Conservation (phyloP, 2,113 vertebrate species). For the Prietella phreatophila region DNA sequence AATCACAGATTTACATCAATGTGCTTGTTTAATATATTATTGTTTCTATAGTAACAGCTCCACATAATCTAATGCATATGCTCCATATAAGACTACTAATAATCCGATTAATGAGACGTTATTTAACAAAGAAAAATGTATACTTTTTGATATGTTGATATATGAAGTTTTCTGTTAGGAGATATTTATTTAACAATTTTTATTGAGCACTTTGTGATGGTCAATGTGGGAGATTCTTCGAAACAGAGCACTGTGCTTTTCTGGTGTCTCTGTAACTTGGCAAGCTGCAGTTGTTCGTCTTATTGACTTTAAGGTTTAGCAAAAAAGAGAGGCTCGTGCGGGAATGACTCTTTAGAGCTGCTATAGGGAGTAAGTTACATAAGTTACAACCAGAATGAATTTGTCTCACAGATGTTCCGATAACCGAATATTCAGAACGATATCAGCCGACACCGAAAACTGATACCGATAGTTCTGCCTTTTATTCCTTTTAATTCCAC, state of each 20-base stretch:
- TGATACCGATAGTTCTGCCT: no score
- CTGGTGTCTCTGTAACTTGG: not conserved
- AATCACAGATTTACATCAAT: not conserved
- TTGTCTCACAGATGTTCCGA: not conserved
- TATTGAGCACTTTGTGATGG: not conserved
- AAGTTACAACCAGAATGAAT: not conserved
- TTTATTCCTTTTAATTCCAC: no score
- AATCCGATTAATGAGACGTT: not conserved
- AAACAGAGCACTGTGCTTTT: not conserved
- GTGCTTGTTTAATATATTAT: not conserved
- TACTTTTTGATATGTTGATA: not conserved
- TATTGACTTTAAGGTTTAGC: not conserved
- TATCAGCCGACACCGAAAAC: no score
- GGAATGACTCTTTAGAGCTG: not conserved
- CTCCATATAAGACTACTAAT: not conserved
- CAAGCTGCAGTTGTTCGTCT: not conserved
- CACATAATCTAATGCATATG: not conserved
- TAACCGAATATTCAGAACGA: no score
- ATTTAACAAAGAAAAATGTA: not conserved
- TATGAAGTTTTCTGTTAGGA: not conserved
- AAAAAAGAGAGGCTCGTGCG: not conserved
- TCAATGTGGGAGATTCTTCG: not conserved
- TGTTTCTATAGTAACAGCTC: constrained; percentile 1
- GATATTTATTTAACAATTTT: not conserved
- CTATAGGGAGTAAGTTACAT: not conserved